phyloP scores from a whole-genome alignment of 2,113 vertebrate genomes.

The Eclectus roratus region DNA sequence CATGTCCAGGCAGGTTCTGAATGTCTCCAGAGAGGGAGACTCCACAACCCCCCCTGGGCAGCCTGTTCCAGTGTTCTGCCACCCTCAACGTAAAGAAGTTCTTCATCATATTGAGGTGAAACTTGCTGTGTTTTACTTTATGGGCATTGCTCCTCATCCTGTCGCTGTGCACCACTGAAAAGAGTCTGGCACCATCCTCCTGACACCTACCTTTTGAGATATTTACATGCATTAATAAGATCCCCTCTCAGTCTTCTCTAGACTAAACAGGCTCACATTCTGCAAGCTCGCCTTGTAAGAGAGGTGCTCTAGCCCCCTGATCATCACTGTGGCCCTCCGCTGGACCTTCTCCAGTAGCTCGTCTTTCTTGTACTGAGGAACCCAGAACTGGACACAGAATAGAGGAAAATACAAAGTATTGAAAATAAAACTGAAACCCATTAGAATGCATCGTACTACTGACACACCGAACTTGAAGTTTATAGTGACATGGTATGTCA shows the following conservation, averaged over 20 bases:
- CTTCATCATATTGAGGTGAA: neutral
- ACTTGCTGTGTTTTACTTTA: neutral
- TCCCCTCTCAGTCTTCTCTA: neutral
- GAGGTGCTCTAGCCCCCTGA: neutral
- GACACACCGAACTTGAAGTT: neutral
- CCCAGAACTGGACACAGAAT: neutral
- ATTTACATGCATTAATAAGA: neutral
- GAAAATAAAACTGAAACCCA: neutral
- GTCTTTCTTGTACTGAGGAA: neutral
- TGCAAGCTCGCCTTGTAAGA: neutral
- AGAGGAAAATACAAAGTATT: neutral
- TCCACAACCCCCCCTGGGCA: neutral
- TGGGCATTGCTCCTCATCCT: neutral
- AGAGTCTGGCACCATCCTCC: neutral
- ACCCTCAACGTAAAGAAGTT: neutral
- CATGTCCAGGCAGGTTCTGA: neutral
- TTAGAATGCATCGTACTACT: neutral
- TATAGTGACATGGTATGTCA: rapidly evolving
- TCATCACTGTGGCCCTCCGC: neutral
- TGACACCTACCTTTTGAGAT: neutral
- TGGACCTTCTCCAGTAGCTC: neutral
- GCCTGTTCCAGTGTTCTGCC: neutral
- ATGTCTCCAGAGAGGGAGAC: neutral
- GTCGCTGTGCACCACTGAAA: neutral
- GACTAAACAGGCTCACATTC: neutral